phyloP scores from a whole-genome alignment of 2,888 invertebrate genomes.

The Apodemia duryi region DNA sequence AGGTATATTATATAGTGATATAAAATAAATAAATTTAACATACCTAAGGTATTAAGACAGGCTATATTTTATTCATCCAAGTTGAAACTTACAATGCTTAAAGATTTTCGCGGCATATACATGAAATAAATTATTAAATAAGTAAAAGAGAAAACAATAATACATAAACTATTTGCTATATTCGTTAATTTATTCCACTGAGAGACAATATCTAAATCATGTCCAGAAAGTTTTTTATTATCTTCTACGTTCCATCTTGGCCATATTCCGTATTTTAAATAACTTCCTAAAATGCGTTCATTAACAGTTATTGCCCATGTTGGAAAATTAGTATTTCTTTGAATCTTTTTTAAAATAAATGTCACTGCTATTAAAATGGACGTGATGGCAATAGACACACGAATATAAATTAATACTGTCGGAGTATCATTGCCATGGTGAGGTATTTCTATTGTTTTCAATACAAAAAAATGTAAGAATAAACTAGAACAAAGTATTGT shows the following conservation, averaged over 20 bases:
- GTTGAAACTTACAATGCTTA: background rate
- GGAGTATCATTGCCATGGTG: slow-evolving; percentile 38
- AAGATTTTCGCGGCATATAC: slow-evolving; percentile 37
- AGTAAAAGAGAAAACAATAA: slow-evolving; percentile 28
- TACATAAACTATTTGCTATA: slow-evolving; percentile 35
- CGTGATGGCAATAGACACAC: slow-evolving; percentile 41
- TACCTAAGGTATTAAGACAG: no score
- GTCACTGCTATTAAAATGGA: slow-evolving; percentile 34
- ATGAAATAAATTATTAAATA: slow-evolving; percentile 38
- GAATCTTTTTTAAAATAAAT: slow-evolving; percentile 36
- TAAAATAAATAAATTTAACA: no score
- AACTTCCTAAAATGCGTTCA: slow-evolving; percentile 33
- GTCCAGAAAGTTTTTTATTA: slow-evolving; percentile 19
- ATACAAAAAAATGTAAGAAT: slow-evolving; percentile 40
- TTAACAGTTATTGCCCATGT: slow-evolving; percentile 38
- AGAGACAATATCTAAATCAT: slow-evolving; percentile 19
- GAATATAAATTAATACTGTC: slow-evolving; percentile 40
- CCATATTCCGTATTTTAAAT: slow-evolving; percentile 34
- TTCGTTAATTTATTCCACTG: slow-evolving; percentile 42
- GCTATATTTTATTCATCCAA: background rate
- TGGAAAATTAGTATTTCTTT: slow-evolving; percentile 28
- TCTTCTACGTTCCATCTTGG: slow-evolving; percentile 35
- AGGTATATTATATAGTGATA: no score
- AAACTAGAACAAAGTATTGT: slow-evolving; percentile 40
- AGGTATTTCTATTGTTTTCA: slow-evolving; percentile 39